Conservation (phyloP, 92 coral and sea anemone species). For the Pocillopora meandrina region DNA sequence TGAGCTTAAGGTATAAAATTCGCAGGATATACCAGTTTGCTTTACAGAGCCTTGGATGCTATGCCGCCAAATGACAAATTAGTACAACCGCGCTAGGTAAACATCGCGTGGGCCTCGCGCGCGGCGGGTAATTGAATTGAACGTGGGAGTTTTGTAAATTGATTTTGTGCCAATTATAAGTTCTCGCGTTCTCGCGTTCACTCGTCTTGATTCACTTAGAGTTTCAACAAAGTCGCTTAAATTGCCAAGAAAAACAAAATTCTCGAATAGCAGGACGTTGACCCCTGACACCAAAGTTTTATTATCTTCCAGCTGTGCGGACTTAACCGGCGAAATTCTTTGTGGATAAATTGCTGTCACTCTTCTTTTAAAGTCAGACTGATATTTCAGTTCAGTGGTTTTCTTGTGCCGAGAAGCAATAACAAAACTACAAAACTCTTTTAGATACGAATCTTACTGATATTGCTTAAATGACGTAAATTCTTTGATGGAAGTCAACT, state of each 20-base stretch:
- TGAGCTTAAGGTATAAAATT: neutral
- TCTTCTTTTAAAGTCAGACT: neutral
- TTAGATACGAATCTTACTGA: conserved; percentile 18
- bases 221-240: conserved; percentile 14
- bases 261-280: conserved; percentile 8
- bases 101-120: conserved; percentile 28
- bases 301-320: conserved; percentile 2
- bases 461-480: conserved; percentile 43
- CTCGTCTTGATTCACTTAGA: neutral
- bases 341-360: conserved; percentile 25
- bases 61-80: conserved; percentile 25
- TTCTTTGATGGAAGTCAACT: conserved; percentile 28
- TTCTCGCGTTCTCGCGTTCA: neutral
- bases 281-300: conserved; percentile 21
- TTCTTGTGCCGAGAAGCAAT: conserved; percentile 4
- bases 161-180: conserved; percentile 16
- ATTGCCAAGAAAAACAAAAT: conserved; percentile 45
- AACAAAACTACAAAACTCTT: neutral
- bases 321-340: conserved; percentile 37
- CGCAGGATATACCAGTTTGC: conserved; percentile 18
- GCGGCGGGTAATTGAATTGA: conserved; percentile 3
- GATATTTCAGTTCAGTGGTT: conserved; percentile 3
- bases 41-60: conserved; percentile 4
- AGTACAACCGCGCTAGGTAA: conserved; percentile 7
- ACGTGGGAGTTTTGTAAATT: conserved; percentile 38